phyloP scores from a whole-genome alignment of 2,113 vertebrate species.

The Oreochromis tanganicae region DNA sequence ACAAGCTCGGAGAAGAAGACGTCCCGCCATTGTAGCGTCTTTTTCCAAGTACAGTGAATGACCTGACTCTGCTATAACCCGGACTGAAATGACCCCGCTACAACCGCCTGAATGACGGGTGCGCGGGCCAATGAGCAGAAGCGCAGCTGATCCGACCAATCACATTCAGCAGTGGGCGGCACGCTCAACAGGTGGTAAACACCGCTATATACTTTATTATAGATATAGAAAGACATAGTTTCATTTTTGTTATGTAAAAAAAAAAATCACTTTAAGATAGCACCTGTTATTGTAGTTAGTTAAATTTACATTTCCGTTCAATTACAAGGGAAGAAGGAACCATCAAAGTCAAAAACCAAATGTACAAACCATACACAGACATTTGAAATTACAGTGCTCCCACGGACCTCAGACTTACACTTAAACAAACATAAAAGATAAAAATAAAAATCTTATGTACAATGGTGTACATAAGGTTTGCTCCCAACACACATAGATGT shows the following conservation, averaged over 20 bases:
- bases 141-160: not conserved
- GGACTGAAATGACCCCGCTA: slow-evolving; percentile 16
- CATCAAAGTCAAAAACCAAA: not conserved
- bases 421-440: not conserved
- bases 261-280: not conserved
- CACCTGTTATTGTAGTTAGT: not conserved
- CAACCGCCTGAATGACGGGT: not conserved
- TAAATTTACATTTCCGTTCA: not conserved
- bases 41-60: not conserved
- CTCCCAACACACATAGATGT: not conserved
- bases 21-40: slow-evolving; percentile 52
- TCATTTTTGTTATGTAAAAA: not conserved
- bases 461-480: not conserved
- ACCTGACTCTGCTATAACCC: not conserved
- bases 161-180: not conserved
- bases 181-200: not conserved
- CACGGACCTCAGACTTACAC: not conserved
- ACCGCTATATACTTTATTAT: not conserved
- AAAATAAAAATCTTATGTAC: not conserved
- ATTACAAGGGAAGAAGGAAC: not conserved
- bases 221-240: not conserved
- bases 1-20: slow-evolving; percentile 51
- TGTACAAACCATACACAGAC: not conserved
- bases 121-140: slow-evolving; percentile 21
- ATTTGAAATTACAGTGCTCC: not conserved